These are phyloP conservation scores for Hartigia nigra DNA, from an alignment of 2,888 invertebrate genomes.

Conservation along the genomic window DNA sequence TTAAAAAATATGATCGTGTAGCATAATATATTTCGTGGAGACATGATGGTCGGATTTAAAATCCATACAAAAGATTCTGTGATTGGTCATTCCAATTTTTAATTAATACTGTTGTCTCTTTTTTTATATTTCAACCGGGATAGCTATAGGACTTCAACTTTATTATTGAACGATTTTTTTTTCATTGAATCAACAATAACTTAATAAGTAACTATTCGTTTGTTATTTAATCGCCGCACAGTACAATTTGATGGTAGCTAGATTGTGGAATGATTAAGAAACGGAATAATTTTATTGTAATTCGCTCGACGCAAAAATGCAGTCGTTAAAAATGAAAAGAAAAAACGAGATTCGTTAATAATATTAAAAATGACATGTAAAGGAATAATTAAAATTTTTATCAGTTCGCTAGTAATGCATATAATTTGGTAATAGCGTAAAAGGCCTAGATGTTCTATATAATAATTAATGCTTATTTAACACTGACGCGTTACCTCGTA, in stretches of 20 bases:
- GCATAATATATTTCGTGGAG: not conserved
- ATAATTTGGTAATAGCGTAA: slow-evolving; percentile 35
- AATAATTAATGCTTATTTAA: not conserved
- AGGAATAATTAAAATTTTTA: slow-evolving; percentile 21
- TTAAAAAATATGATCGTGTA: not conserved
- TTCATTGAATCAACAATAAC: not conserved
- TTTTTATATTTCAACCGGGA: not conserved
- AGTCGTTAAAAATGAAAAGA: slow-evolving; percentile 21
- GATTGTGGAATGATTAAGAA: not conserved
- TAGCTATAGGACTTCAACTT: not conserved
- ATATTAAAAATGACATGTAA: slow-evolving; percentile 31
- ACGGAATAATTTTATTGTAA: not conserved
- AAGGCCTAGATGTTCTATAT: not conserved
- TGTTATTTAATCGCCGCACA: not conserved
- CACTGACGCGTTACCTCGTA: not conserved
- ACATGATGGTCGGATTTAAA: not conserved
- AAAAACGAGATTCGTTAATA: slow-evolving; percentile 3
- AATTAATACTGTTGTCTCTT: not conserved
- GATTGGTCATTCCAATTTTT: not conserved
- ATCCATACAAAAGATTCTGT: not conserved
- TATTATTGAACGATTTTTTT: not conserved
- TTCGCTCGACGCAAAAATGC: not conserved
- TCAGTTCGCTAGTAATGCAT: slow-evolving; percentile 34
- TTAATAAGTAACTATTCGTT: not conserved
- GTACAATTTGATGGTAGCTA: not conserved